A percentile compares a stretch with the other conserved stretches of the same genome.
Evolutionary conservation across 2,113 vertebrate species (phyloP).

Genomic region (Brienomyrus longianalis): DNA sequence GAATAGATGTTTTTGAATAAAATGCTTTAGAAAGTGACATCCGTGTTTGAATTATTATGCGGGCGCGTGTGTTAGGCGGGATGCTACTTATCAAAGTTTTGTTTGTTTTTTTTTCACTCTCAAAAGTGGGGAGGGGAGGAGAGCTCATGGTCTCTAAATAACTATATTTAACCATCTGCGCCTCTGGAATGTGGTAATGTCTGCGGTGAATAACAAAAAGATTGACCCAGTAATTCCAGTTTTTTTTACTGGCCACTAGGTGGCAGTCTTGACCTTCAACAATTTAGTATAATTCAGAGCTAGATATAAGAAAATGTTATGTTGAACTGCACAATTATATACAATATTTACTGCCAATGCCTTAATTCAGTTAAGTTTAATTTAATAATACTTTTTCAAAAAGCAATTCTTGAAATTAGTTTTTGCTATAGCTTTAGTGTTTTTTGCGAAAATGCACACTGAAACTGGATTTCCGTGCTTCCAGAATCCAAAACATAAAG

Average conservation of each 20-base stretch:
- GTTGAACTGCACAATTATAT: not conserved
- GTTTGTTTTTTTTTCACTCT: too few species aligned
- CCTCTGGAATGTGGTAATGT: not conserved
- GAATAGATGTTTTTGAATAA: too few species aligned
- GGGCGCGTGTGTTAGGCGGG: too few species aligned
- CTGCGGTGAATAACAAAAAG: not conserved
- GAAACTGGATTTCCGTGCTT: not conserved
- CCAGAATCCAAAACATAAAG: not conserved
- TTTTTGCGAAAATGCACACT: not conserved
- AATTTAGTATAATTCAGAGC: not conserved
- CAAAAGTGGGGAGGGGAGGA: too few species aligned
- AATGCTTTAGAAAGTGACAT: too few species aligned
- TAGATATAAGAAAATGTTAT: not conserved
- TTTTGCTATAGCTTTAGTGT: not conserved
- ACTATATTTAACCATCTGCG: too few species aligned
- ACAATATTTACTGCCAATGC: not conserved
- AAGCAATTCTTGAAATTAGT: not conserved
- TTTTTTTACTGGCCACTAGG: slow-evolving; percentile 38
- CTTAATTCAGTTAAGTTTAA: not conserved
- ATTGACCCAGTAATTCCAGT: not conserved
- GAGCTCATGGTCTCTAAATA: too few species aligned
- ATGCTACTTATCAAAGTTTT: too few species aligned
- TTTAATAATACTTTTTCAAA: not conserved
- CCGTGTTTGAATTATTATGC: too few species aligned
- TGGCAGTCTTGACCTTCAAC: slow-evolving; percentile 40